Percentiles rank a stretch among this genome's conserved stretches.
phyloP scores from a whole-genome alignment of 2,888 invertebrate genomes.

The Pogonocherus hispidulus region DNA sequence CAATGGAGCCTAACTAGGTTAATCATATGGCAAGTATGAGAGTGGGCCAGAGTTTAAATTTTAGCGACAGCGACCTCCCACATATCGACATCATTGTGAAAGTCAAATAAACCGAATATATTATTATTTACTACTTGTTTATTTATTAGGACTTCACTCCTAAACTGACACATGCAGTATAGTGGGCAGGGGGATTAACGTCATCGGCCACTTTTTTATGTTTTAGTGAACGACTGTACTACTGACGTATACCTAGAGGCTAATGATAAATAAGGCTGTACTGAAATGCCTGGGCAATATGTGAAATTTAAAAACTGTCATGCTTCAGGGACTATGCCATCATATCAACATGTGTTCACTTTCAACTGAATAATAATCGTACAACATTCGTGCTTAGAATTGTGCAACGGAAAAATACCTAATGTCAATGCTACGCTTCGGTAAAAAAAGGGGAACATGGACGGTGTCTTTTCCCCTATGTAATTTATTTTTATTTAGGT shows the following conservation, averaged over 20 bases:
- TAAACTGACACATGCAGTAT: background rate
- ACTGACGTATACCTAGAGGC: background rate
- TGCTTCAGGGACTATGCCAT: background rate
- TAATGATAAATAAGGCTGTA: background rate
- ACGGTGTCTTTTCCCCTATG: too few relatives aligned
- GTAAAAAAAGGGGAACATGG: too few relatives aligned
- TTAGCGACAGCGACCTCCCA: constrained; percentile 1
- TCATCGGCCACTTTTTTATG: background rate
- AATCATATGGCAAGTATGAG: background rate
- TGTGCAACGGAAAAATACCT: too few relatives aligned
- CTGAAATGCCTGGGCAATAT: background rate
- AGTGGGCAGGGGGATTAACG: background rate
- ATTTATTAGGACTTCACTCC: background rate
- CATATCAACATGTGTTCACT: background rate
- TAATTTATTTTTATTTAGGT: too few relatives aligned
- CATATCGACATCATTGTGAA: background rate
- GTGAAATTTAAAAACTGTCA: background rate
- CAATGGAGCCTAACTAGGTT: constrained; percentile 3
- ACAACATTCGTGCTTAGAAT: too few relatives aligned
- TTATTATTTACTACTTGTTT: constrained; percentile 1
- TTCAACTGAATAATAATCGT: background rate
- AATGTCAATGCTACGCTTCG: too few relatives aligned
- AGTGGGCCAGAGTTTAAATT: constrained; percentile 6
- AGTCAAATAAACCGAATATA: background rate
- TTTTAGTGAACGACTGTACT: background rate